A percentile compares a stretch with the other conserved stretches of the same genome.
Evolutionary conservation across 2,888 invertebrate species (phyloP).

Genomic region (Drosophila vallismaia): DNA sequence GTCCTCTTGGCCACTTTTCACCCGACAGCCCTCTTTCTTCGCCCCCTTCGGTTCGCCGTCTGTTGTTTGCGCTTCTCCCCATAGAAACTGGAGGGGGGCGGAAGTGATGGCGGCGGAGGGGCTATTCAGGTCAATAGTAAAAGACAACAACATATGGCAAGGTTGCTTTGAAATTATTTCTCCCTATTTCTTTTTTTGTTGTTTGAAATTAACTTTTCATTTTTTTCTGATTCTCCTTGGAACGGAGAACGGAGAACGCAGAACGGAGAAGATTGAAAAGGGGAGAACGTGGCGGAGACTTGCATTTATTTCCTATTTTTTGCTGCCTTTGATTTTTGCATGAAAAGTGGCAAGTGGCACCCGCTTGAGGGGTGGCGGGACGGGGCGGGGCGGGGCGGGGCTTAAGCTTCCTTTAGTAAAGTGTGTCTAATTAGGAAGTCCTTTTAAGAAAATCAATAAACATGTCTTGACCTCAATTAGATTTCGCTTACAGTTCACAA

Average conservation of each 20-base stretch:
- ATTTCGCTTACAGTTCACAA: slow-evolving; percentile 80
- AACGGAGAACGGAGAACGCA: not conserved
- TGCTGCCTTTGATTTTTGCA: slow-evolving; percentile 6
- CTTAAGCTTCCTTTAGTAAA: slow-evolving; percentile 54
- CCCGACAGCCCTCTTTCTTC: not conserved
- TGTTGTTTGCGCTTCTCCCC: slow-evolving; percentile 57
- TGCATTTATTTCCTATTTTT: slow-evolving; percentile 25
- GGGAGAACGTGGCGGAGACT: slow-evolving; percentile 9
- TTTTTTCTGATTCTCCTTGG: slow-evolving; percentile 44
- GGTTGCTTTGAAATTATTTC: slow-evolving; percentile 77
- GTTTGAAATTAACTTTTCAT: slow-evolving; percentile 70
- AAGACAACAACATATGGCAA: slow-evolving; percentile 79
- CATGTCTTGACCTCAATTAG: slow-evolving; percentile 82
- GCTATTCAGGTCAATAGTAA: slow-evolving; percentile 76
- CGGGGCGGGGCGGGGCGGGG: not conserved
- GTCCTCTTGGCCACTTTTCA: slow-evolving; percentile 17
- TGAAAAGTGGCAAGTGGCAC: not conserved
- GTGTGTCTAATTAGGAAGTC: slow-evolving; percentile 79
- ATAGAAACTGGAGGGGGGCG: slow-evolving; percentile 64
- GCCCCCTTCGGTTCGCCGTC: not conserved
- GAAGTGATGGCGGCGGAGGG: slow-evolving; percentile 9
- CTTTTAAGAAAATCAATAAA: slow-evolving; percentile 81
- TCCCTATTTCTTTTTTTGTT: slow-evolving; percentile 47
- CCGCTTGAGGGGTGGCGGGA: not conserved
- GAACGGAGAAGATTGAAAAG: slow-evolving; percentile 16